These are phyloP conservation scores for Aphidius ervi DNA, from an alignment of 1,140 invertebrate genomes.

Conservation along the genomic window DNA sequence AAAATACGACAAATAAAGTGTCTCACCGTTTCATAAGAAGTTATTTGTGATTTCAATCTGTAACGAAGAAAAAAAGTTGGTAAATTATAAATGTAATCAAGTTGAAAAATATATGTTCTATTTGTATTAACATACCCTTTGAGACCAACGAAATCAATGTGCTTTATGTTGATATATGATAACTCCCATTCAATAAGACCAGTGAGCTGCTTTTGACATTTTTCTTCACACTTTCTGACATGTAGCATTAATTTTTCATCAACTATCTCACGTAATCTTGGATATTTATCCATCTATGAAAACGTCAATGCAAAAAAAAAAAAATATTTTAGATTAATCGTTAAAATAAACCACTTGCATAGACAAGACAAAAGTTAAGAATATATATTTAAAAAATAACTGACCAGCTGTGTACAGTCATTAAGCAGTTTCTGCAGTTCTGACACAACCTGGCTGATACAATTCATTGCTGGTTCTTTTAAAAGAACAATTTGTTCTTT, in stretches of 20 bases:
- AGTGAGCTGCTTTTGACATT: constrained; percentile 93
- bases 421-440: constrained; percentile 94
- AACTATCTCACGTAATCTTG: constrained; percentile 93
- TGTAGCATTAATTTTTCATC: constrained; percentile 95
- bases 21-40: no score
- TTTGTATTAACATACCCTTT: constrained; percentile 78
- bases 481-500: constrained; percentile 96
- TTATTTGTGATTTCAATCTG: no score
- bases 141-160: constrained; percentile 99
- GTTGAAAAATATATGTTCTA: neutral
- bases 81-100: neutral
- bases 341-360: constrained; percentile 57
- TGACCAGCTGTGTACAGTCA: constrained; percentile 87
- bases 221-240: constrained; percentile 89
- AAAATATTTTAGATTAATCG: no score
- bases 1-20: no score
- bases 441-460: constrained; percentile 94
- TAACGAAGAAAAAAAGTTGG: no score
- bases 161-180: constrained; percentile 99
- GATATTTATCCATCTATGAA: constrained; percentile 89
- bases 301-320: constrained; percentile 16
- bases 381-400: no score
- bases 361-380: constrained; percentile 62
- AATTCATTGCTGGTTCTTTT: constrained; percentile 96
- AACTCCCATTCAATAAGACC: constrained; percentile 95